Evolutionary conservation across 1,140 invertebrate genomes (phyloP).

Genomic region (Holcopasites calliopsidis): DNA sequence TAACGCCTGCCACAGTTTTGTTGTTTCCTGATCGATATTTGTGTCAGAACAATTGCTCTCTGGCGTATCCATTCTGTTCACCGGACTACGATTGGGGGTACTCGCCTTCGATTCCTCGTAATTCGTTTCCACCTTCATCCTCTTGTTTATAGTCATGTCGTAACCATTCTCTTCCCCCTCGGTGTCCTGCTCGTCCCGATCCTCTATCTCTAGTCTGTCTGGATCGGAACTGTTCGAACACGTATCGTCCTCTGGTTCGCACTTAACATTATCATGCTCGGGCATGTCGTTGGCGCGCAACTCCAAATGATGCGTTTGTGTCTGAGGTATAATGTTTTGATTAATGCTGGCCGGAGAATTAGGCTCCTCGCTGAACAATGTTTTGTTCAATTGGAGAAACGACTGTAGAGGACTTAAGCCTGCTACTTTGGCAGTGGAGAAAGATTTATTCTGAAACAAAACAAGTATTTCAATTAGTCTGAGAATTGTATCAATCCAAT

Average conservation of each 20-base stretch:
- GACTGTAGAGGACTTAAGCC: conserved; percentile 73
- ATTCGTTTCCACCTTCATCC: conserved; percentile 63
- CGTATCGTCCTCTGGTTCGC: conserved; percentile 75
- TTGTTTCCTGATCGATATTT: conserved; percentile 81
- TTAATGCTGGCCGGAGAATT: conserved; percentile 78
- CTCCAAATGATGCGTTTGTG: conserved; percentile 74
- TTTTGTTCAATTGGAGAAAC: conserved; percentile 76
- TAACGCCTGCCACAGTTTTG: conserved; percentile 81
- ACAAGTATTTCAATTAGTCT: not conserved
- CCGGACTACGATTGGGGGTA: conserved; percentile 72
- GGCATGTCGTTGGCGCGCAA: conserved; percentile 60
- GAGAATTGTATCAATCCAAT: no score
- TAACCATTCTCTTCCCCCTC: conserved; percentile 77
- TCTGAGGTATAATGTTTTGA: conserved; percentile 77
- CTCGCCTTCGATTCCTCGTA: conserved; percentile 67
- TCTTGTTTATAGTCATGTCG: conserved; percentile 75
- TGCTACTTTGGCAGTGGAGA: conserved; percentile 77
- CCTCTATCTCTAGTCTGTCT: conserved; percentile 80
- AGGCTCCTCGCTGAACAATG: conserved; percentile 75
- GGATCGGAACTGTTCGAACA: conserved; percentile 82
- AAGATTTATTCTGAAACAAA: conserved; percentile 73
- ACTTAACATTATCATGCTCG: conserved; percentile 70
- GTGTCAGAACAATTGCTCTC: conserved; percentile 81
- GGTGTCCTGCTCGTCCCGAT: conserved; percentile 72
- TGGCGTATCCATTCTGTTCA: conserved; percentile 79